These are phyloP conservation scores for Plodia interpunctella DNA, from an alignment of 1,140 invertebrate species.

Conservation along the genomic window DNA sequence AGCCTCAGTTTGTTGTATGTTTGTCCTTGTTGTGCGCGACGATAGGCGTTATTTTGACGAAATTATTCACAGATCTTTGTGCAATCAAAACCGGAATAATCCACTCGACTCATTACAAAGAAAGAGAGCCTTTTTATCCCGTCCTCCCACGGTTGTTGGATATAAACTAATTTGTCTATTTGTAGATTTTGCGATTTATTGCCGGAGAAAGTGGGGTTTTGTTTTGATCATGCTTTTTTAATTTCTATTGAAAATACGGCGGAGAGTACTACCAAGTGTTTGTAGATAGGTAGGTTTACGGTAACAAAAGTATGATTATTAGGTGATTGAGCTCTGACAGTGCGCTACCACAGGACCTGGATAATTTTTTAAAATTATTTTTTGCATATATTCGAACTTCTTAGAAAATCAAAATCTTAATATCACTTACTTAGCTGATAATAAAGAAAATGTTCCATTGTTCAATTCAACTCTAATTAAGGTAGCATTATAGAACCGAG, in stretches of 20 bases:
- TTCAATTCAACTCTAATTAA: constrained; percentile 16
- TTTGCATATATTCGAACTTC: too few species aligned
- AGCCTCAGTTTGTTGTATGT: too few species aligned
- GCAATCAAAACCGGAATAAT: constrained; percentile 38
- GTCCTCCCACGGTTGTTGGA: neutral
- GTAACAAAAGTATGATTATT: too few species aligned
- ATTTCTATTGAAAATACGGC: too few species aligned
- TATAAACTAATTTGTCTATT: constrained; percentile 4
- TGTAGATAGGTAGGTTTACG: too few species aligned
- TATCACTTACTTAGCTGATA: too few species aligned
- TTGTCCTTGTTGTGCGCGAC: neutral
- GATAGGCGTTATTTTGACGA: constrained; percentile 48
- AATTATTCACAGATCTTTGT: constrained; percentile 38
- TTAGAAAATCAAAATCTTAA: too few species aligned
- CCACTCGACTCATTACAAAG: constrained; percentile 25
- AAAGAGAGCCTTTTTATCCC: constrained; percentile 16
- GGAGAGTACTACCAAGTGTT: too few species aligned
- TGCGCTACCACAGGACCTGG: too few species aligned
- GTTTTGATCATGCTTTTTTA: too few species aligned
- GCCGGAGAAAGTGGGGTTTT: neutral
- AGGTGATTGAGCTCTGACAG: too few species aligned
- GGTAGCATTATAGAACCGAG: constrained; percentile 41
- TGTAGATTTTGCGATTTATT: neutral
- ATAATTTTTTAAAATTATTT: too few species aligned
- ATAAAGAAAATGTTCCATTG: neutral